Conservation (phyloP, 2,888 invertebrate species). For the Chironomus riparius region DNA sequence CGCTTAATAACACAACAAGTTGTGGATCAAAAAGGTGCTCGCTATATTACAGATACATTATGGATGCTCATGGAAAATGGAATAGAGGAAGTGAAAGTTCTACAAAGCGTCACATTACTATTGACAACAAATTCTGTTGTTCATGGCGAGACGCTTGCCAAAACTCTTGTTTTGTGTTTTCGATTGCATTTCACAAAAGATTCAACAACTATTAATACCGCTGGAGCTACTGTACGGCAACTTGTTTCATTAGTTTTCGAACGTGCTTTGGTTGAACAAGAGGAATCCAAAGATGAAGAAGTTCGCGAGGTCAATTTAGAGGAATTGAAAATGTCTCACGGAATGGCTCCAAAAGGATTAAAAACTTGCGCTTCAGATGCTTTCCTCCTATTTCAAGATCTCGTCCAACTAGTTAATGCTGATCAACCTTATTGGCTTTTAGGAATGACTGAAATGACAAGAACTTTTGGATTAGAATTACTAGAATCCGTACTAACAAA, state of each 20-base stretch:
- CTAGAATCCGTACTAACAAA: slow-evolving; percentile 86
- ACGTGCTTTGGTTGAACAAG: slow-evolving; percentile 63
- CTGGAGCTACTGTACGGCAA: slow-evolving; percentile 94
- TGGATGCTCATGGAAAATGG: slow-evolving; percentile 92
- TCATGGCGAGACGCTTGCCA: slow-evolving; percentile 87
- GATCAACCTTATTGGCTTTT: slow-evolving; percentile 93
- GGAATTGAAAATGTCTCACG: slow-evolving; percentile 66
- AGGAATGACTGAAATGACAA: slow-evolving; percentile 94
- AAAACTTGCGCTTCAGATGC: slow-evolving; percentile 88
- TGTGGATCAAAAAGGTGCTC: slow-evolving; percentile 83
- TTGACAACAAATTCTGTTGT: slow-evolving; percentile 93
- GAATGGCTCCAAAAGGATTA: slow-evolving; percentile 70
- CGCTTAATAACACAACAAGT: slow-evolving; percentile 83
- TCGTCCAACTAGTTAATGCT: slow-evolving; percentile 92
- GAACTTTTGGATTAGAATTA: slow-evolving; percentile 92
- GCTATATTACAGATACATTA: slow-evolving; percentile 85
- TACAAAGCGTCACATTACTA: slow-evolving; percentile 89
- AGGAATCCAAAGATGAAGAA: slow-evolving; percentile 33
- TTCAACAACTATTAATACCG: slow-evolving; percentile 90
- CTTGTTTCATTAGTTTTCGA: slow-evolving; percentile 88
- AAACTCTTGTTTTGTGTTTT: slow-evolving; percentile 88
- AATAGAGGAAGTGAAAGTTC: slow-evolving; percentile 88
- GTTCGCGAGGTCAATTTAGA: slow-evolving; percentile 57
- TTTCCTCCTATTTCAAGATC: slow-evolving; percentile 89
- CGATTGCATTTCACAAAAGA: slow-evolving; percentile 94